A percentile compares a stretch with the other conserved stretches of the same genome.
phyloP scores from a whole-genome alignment of 2,113 vertebrate species.

The Amblyornis subalaris region DNA sequence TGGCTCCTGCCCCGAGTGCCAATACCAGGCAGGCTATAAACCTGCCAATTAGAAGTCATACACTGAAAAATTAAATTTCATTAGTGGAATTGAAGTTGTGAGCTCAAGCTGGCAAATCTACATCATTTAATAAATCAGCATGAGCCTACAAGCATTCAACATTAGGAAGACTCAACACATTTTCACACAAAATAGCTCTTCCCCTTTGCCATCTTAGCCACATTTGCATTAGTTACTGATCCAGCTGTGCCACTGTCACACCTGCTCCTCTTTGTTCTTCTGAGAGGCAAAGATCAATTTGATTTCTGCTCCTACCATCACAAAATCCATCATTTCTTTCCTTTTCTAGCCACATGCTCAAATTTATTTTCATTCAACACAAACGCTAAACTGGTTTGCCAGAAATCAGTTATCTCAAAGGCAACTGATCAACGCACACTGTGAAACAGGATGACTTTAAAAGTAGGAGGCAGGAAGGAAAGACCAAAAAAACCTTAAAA shows the following conservation, averaged over 20 bases:
- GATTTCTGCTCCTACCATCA: not conserved
- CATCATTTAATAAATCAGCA: constrained; percentile 2
- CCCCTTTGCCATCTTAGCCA: not conserved
- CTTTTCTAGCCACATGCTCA: not conserved
- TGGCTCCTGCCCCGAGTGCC: not conserved
- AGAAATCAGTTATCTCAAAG: not conserved
- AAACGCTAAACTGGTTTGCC: not conserved
- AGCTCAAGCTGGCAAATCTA: constrained; percentile 17
- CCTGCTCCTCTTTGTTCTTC: not conserved
- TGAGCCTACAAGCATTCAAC: not conserved
- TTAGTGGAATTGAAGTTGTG: constrained; percentile 21
- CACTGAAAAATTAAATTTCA: constrained; percentile 3
- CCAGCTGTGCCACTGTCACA: not conserved
- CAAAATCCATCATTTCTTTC: not conserved
- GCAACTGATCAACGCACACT: not conserved
- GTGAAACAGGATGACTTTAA: not conserved
- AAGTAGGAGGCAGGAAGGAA: not conserved
- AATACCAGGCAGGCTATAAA: not conserved
- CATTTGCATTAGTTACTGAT: not conserved
- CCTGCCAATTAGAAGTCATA: not conserved
- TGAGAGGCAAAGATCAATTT: not conserved
- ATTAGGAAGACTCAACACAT: not conserved
- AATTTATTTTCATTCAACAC: not conserved
- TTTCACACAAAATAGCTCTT: not conserved
- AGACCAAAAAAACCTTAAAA: not conserved